Evolutionary conservation across 2,797 vertebrate species (phyloP).

Genomic region (Aldrovandia affinis): DNA sequence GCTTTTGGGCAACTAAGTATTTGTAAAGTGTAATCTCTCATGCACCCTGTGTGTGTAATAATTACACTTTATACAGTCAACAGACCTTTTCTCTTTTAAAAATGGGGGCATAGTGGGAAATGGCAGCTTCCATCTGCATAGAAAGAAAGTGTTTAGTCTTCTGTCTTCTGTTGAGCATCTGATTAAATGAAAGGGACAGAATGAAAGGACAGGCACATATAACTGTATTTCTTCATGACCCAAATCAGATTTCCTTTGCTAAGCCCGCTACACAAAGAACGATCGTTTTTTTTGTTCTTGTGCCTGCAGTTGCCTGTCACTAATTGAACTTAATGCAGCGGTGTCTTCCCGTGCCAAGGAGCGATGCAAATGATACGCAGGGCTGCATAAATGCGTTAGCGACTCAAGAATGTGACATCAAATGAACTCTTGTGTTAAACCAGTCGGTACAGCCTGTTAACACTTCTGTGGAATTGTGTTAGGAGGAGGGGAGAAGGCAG

Average conservation of each 20-base stretch:
- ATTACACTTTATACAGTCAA: not conserved
- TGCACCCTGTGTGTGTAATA: not conserved
- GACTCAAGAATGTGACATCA: slow-evolving; percentile 36
- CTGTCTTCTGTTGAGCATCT: not conserved
- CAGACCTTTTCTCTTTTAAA: not conserved
- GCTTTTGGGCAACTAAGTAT: slow-evolving; percentile 11
- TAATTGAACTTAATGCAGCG: slow-evolving; percentile 39
- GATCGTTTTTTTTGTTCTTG: slow-evolving; percentile 26
- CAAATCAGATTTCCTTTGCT: slow-evolving; percentile 25
- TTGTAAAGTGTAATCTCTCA: slow-evolving; percentile 5
- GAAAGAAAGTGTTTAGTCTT: not conserved
- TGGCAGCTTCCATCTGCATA: not conserved
- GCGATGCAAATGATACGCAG: not conserved
- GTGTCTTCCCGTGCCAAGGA: slow-evolving; percentile 15
- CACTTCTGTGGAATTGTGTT: slow-evolving; percentile 21
- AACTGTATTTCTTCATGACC: slow-evolving; percentile 26
- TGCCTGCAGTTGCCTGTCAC: slow-evolving; percentile 34
- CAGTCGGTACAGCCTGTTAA: slow-evolving; percentile 26
- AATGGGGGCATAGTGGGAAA: not conserved
- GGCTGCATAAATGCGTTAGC: slow-evolving; percentile 22
- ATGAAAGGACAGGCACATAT: not conserved
- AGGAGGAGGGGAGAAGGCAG: not conserved
- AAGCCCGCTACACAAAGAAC: slow-evolving; percentile 30
- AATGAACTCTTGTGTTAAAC: slow-evolving; percentile 37
- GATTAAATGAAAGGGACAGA: not conserved